Conservation (phyloP, 2,888 invertebrate species). For the Melanostoma scalare region DNA sequence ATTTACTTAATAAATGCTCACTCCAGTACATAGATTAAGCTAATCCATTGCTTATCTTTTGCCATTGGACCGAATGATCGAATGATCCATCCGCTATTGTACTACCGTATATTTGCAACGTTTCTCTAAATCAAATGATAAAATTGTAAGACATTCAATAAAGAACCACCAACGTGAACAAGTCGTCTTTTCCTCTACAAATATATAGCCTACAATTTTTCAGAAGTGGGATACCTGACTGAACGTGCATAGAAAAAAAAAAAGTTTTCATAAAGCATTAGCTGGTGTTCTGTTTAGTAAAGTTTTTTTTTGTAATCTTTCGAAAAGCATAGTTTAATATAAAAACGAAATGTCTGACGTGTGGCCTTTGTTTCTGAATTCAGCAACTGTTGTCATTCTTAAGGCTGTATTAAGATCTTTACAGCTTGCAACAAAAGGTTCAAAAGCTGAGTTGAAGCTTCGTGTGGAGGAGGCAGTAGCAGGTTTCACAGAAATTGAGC, state of each 20-base stretch:
- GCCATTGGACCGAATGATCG: too few relatives aligned
- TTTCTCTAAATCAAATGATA: too few relatives aligned
- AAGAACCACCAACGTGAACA: neutral
- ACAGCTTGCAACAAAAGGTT: neutral
- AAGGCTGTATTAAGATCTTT: slow-evolving; percentile 5
- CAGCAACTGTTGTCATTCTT: slow-evolving; percentile 3
- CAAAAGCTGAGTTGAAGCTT: slow-evolving; percentile 11
- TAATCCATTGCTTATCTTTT: too few relatives aligned
- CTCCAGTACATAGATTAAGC: too few relatives aligned
- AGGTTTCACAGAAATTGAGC: neutral
- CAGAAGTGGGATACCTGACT: neutral
- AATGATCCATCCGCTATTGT: too few relatives aligned
- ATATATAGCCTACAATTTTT: neutral
- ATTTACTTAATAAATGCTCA: too few relatives aligned
- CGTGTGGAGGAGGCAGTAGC: slow-evolving; percentile 7
- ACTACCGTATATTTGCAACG: too few relatives aligned
- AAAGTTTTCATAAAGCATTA: too few relatives aligned
- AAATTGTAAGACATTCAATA: neutral
- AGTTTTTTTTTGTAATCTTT: neutral
- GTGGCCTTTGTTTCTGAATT: slow-evolving; percentile 1
- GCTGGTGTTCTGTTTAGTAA: neutral
- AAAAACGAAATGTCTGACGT: neutral
- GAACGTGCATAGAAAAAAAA: neutral
- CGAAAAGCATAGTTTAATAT: neutral
- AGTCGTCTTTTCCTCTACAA: neutral